A percentile compares a stretch with the other conserved stretches of the same genome.
phyloP scores from a whole-genome alignment of 2,113 vertebrate species.

The Eupsittula cactorum region DNA sequence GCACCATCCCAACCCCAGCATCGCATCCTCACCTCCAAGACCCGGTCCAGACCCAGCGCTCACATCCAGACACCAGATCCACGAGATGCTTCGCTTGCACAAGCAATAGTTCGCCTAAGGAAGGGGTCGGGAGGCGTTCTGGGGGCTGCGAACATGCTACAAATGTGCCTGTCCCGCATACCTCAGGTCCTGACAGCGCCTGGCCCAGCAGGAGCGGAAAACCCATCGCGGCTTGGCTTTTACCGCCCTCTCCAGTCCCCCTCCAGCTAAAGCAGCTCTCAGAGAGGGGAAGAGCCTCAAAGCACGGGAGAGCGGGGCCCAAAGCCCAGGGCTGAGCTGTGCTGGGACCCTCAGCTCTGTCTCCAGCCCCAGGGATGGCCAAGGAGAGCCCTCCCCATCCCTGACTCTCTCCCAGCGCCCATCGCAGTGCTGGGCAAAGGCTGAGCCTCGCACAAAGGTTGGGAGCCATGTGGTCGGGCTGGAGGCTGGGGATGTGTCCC shows the following conservation, averaged over 20 bases:
- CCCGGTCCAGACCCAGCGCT: neutral
- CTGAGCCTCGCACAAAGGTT: rapidly evolving
- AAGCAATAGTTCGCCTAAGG: too few species aligned
- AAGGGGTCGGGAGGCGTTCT: neutral
- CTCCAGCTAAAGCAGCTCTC: neutral
- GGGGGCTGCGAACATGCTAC: neutral
- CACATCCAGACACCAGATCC: neutral
- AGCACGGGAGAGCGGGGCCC: rapidly evolving
- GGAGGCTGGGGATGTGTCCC: neutral
- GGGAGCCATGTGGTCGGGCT: neutral
- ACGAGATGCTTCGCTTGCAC: rapidly evolving
- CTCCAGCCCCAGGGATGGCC: neutral
- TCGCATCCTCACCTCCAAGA: neutral
- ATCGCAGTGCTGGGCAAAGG: neutral
- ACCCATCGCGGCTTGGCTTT: neutral
- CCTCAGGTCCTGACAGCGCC: neutral
- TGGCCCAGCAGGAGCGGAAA: neutral
- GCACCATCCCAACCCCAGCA: neutral
- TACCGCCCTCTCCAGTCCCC: neutral
- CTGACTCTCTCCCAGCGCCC: rapidly evolving
- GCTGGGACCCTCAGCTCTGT: neutral
- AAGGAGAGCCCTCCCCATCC: neutral
- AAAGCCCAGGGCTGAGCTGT: neutral
- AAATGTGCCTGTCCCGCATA: too few species aligned
- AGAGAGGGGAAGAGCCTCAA: neutral